Conservation (phyloP, 2,888 invertebrate genomes). For the Diloba caeruleocephala region DNA sequence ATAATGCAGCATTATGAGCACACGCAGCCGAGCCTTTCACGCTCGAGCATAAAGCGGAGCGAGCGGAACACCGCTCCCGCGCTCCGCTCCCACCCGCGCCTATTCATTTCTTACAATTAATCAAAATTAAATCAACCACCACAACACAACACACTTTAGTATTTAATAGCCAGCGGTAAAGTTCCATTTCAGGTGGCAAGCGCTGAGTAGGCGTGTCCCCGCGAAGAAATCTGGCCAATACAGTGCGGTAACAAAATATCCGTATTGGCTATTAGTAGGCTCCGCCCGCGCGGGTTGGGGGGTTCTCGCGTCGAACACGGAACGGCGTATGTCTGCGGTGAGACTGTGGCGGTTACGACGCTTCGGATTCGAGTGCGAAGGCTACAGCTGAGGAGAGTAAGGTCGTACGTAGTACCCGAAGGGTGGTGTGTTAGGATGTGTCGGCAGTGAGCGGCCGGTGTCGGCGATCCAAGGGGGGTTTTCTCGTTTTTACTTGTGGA, state of each 20-base stretch:
- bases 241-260: slow-evolving; percentile 89
- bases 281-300: slow-evolving; percentile 78
- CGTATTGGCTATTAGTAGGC: slow-evolving; percentile 90
- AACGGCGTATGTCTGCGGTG: slow-evolving; percentile 59
- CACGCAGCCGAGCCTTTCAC: slow-evolving; percentile 49
- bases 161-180: slow-evolving; percentile 58
- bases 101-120: slow-evolving; percentile 88
- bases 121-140: slow-evolving; percentile 86
- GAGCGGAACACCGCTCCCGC: slow-evolving; percentile 31
- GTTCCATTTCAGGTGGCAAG: slow-evolving; percentile 64
- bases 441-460: slow-evolving; percentile 59
- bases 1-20: slow-evolving; percentile 69
- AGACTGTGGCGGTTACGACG: slow-evolving; percentile 52
- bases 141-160: slow-evolving; percentile 59
- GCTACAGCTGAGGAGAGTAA: slow-evolving; percentile 57
- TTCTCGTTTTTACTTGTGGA: slow-evolving; percentile 67
- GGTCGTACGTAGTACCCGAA: slow-evolving; percentile 57
- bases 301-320: slow-evolving; percentile 35
- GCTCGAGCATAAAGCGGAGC: slow-evolving; percentile 24
- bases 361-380: slow-evolving; percentile 41
- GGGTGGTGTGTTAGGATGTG: slow-evolving; percentile 70
- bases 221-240: slow-evolving; percentile 90
- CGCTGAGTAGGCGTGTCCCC: slow-evolving; percentile 80
- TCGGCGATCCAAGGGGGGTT: slow-evolving; percentile 63
- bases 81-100: slow-evolving; percentile 44